Percentiles rank a stretch among this genome's conserved stretches.
Evolutionary conservation across 2,888 invertebrate genomes (phyloP).

Genomic region (Eupeodes latifasciatus): DNA sequence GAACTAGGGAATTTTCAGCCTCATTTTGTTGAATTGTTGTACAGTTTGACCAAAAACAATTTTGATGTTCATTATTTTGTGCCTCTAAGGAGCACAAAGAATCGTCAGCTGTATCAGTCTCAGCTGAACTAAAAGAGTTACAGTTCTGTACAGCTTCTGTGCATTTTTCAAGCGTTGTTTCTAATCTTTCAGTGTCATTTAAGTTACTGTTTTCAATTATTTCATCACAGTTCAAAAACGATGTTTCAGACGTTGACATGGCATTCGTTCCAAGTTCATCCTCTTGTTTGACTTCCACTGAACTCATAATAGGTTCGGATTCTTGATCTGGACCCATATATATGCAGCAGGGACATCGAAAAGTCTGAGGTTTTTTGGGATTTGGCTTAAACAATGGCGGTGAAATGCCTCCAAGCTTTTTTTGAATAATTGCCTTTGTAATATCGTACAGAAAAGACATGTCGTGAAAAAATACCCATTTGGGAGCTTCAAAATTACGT

Average conservation of each 20-base stretch:
- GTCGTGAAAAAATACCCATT: constrained; percentile 59
- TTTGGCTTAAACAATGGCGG: constrained; percentile 45
- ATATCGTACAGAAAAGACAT: constrained; percentile 51
- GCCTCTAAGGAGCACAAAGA: neutral
- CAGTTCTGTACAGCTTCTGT: neutral
- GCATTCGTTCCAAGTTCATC: neutral
- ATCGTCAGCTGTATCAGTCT: neutral
- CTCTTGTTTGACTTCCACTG: neutral
- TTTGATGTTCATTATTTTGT: neutral
- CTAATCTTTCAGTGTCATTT: too few species aligned
- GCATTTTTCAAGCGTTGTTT: neutral
- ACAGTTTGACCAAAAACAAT: neutral
- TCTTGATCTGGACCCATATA: neutral
- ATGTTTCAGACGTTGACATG: neutral
- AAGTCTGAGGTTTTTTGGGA: neutral
- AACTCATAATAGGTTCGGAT: neutral
- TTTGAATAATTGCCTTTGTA: neutral
- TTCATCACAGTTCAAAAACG: neutral
- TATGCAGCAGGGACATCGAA: constrained; percentile 48
- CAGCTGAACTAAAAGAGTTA: neutral
- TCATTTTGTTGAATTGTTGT: neutral
- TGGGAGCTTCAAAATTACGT: neutral
- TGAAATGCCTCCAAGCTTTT: constrained; percentile 48
- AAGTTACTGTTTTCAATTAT: too few species aligned
- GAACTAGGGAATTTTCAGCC: neutral